Conservation (phyloP, 2,113 vertebrate species). For the Brachypodius melanocephalos region DNA sequence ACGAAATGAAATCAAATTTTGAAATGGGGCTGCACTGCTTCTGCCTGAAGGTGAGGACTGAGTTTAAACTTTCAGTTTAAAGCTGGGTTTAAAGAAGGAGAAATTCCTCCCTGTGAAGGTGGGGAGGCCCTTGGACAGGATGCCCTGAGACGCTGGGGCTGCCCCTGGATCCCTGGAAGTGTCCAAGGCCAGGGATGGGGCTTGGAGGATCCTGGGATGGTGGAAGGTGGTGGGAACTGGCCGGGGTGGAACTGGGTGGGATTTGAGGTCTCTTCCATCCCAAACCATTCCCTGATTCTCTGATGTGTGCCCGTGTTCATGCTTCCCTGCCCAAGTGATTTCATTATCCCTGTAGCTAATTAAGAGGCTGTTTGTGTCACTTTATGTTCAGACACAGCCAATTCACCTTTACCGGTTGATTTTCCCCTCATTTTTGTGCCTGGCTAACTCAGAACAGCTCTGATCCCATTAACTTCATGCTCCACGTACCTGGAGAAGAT, state of each 20-base stretch:
- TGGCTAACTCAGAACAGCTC: neutral
- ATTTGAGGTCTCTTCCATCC: neutral
- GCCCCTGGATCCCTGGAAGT: neutral
- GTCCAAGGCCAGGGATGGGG: fast-evolving
- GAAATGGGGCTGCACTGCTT: neutral
- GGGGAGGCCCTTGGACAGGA: fast-evolving
- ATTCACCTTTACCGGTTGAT: neutral
- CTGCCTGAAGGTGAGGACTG: neutral
- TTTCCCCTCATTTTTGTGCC: neutral
- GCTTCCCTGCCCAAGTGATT: neutral
- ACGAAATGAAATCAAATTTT: neutral
- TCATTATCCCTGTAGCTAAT: neutral
- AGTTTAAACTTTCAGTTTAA: neutral
- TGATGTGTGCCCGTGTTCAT: fast-evolving
- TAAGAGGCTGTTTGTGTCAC: neutral
- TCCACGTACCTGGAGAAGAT: neutral
- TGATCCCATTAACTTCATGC: neutral
- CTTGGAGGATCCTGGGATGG: fast-evolving
- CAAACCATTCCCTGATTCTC: neutral
- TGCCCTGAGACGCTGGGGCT: neutral
- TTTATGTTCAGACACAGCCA: neutral
- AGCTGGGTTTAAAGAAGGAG: neutral
- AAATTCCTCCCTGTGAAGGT: neutral
- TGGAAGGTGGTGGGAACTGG: neutral
- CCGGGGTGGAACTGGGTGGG: neutral